A percentile compares a stretch with the other conserved stretches of the same genome.
Evolutionary conservation across 1,140 invertebrate species (phyloP).

Genomic region (Drosophila busckii): DNA sequence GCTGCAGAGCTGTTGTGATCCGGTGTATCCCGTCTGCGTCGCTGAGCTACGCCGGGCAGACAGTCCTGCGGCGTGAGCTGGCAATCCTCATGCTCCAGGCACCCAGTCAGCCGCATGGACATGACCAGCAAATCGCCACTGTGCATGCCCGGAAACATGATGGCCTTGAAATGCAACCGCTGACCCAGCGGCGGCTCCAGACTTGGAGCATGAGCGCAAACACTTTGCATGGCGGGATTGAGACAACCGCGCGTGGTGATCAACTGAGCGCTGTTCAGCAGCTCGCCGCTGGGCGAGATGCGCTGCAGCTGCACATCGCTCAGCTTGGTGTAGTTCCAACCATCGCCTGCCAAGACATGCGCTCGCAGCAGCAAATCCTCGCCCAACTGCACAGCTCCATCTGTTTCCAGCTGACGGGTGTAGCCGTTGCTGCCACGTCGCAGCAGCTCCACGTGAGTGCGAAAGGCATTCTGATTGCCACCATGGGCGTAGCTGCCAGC

Average conservation of each 20-base stretch:
- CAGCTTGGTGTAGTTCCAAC: constrained; percentile 84
- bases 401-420: constrained; percentile 80
- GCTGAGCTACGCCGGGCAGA: constrained; percentile 18
- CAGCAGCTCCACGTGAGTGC: constrained; percentile 82
- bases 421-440: constrained; percentile 80
- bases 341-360: constrained; percentile 82
- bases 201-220: constrained; percentile 81
- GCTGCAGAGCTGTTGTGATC: constrained; percentile 45
- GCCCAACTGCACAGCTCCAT: constrained; percentile 82
- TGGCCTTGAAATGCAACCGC: constrained; percentile 81
- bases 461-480: constrained; percentile 81
- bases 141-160: constrained; percentile 85
- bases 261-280: constrained; percentile 79
- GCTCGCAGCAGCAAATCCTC: constrained; percentile 84
- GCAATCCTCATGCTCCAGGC: constrained; percentile 82
- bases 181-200: constrained; percentile 69
- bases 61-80: constrained; percentile 54
- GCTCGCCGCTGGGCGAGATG: constrained; percentile 62
- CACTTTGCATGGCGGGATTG: constrained; percentile 80
- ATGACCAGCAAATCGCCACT: constrained; percentile 83
- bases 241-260: constrained; percentile 82
- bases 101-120: constrained; percentile 82
- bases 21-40: constrained; percentile 43
- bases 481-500: constrained; percentile 80
- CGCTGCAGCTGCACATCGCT: constrained; percentile 81